Conservation (phyloP, 2,113 vertebrate species). For the Cygnus buccinator region DNA sequence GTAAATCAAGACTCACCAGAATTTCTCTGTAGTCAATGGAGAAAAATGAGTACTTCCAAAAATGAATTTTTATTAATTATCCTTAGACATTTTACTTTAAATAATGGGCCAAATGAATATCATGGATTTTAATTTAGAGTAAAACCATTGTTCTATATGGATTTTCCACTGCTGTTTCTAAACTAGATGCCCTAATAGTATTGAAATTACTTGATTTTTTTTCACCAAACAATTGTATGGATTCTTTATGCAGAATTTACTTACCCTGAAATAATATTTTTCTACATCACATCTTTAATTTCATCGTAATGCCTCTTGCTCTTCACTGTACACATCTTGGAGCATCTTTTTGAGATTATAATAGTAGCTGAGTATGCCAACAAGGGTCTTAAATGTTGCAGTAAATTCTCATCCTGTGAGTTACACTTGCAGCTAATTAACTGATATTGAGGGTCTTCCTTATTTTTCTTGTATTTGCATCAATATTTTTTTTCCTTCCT, state of each 20-base stretch:
- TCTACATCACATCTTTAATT: neutral
- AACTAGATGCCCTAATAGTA: neutral
- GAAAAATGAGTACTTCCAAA: constrained; percentile 21
- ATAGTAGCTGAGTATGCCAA: neutral
- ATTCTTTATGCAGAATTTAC: neutral
- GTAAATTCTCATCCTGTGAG: neutral
- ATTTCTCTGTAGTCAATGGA: constrained; percentile 14
- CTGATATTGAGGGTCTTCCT: neutral
- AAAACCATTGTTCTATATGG: neutral
- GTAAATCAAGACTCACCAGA: constrained; percentile 45
- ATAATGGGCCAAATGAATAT: neutral
- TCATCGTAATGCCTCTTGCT: neutral
- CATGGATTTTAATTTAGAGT: neutral
- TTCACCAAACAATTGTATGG: neutral
- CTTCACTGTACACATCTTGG: neutral
- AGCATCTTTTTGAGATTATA: neutral
- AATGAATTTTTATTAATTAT: constrained; percentile 36
- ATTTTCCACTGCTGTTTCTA: neutral
- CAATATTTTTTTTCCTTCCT: neutral
- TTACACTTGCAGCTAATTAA: neutral
- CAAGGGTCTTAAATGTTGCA: neutral
- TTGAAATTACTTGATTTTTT: neutral
- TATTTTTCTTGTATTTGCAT: neutral
- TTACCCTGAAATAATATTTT: neutral
- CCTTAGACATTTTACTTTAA: neutral